phyloP scores from a whole-genome alignment of 2,797 vertebrate species.

The Adelosebastes latens region DNA sequence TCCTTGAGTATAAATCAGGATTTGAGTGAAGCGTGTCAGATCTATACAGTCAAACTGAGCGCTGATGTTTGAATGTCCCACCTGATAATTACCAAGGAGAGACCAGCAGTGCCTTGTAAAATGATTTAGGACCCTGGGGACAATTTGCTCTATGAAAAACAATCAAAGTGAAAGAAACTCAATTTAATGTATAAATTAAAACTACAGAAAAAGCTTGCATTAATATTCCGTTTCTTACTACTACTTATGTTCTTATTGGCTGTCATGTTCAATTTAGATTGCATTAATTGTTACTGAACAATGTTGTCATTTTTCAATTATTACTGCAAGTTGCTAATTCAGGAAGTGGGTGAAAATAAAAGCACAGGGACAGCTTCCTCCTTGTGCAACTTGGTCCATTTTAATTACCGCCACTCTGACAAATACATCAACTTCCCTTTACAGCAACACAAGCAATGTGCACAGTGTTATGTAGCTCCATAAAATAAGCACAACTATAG shows the following conservation, averaged over 20 bases:
- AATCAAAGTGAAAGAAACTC: not conserved
- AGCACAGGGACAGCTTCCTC: not conserved
- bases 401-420: not conserved
- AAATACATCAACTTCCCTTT: not conserved
- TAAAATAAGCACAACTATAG: not conserved
- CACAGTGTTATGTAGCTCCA: not conserved
- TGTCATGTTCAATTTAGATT: conserved; percentile 1
- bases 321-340: not conserved
- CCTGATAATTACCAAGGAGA: conserved; percentile 39
- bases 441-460: not conserved
- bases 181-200: not conserved
- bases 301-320: not conserved
- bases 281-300: not conserved
- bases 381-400: not conserved
- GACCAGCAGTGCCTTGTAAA: not conserved
- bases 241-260: not conserved
- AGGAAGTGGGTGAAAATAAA: not conserved
- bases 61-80: conserved; percentile 37
- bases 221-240: not conserved
- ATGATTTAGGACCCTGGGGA: not conserved
- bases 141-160: not conserved
- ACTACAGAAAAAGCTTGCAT: not conserved
- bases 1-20: conserved; percentile 38
- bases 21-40: conserved; percentile 39
- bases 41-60: conserved; percentile 40